Evolutionary conservation across 2,888 invertebrate species (phyloP).

Genomic region (Tipula vernalis): DNA sequence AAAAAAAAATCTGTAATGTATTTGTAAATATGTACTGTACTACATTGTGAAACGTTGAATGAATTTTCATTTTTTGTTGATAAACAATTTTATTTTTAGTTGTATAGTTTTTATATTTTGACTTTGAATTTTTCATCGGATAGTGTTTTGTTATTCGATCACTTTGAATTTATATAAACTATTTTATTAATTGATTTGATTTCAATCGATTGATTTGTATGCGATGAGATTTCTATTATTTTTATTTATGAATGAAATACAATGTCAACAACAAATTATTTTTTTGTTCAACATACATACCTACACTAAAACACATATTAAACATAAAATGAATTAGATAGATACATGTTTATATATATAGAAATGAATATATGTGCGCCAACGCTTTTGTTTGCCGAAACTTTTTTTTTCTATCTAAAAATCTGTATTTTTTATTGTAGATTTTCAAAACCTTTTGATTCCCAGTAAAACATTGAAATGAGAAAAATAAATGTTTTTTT

Average conservation of each 20-base stretch:
- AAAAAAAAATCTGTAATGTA: neutral
- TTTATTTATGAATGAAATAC: neutral
- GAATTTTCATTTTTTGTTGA: neutral
- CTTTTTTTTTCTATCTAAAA: neutral
- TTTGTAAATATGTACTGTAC: neutral
- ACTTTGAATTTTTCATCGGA: neutral
- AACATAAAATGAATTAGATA: neutral
- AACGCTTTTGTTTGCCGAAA: neutral
- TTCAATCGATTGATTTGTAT: neutral
- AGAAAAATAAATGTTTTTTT: neutral
- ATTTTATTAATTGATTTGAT: neutral
- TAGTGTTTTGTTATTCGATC: neutral
- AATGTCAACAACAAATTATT: neutral
- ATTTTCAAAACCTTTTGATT: neutral
- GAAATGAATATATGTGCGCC: no score
- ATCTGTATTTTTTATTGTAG: neutral
- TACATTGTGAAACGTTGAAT: neutral
- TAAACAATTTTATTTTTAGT: neutral
- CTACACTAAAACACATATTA: neutral
- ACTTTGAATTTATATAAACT: neutral
- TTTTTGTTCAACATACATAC: neutral
- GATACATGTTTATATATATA: neutral
- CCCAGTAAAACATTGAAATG: neutral
- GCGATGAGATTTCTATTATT: neutral
- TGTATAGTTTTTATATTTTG: neutral